phyloP scores from a whole-genome alignment of 1,140 invertebrate species.

The Rhyzopertha dominica region DNA sequence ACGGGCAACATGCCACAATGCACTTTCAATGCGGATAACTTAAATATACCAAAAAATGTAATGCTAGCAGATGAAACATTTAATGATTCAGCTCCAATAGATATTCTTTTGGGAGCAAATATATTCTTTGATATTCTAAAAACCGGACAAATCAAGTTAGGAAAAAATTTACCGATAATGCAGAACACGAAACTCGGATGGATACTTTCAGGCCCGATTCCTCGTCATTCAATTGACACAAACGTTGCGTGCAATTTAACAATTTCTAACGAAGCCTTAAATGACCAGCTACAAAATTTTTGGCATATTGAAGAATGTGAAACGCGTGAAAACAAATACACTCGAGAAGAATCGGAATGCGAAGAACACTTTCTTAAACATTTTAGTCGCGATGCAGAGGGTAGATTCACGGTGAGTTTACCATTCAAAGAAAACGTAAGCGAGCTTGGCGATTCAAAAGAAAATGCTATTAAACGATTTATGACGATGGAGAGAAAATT shows the following conservation, averaged over 20 bases:
- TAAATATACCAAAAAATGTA: slow-evolving; percentile 16
- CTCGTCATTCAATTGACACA: no score
- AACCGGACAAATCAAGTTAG: slow-evolving; percentile 16
- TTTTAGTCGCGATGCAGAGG: neutral
- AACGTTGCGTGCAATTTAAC: slow-evolving; percentile 11
- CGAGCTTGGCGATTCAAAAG: slow-evolving; percentile 4
- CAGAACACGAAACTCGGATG: slow-evolving; percentile 18
- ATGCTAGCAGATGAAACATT: slow-evolving; percentile 15
- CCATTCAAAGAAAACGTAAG: slow-evolving; percentile 6
- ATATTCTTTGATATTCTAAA: slow-evolving; percentile 22
- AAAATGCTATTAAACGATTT: slow-evolving; percentile 12
- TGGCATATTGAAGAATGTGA: slow-evolving; percentile 11
- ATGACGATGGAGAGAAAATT: slow-evolving; percentile 9
- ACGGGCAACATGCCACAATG: slow-evolving; percentile 12
- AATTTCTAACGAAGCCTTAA: neutral
- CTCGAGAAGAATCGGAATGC: slow-evolving; percentile 6
- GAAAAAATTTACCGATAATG: neutral
- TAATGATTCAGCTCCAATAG: slow-evolving; percentile 8
- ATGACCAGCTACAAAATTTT: slow-evolving; percentile 9
- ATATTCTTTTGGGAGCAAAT: slow-evolving; percentile 20
- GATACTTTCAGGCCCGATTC: slow-evolving; percentile 16
- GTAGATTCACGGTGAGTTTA: slow-evolving; percentile 12
- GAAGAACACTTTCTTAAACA: slow-evolving; percentile 12
- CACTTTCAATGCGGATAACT: slow-evolving; percentile 3
- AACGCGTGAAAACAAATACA: neutral